Base-by-base conservation (phyloP, 2,888 invertebrate genomes). In the Cheilosia variabilis region DNA sequence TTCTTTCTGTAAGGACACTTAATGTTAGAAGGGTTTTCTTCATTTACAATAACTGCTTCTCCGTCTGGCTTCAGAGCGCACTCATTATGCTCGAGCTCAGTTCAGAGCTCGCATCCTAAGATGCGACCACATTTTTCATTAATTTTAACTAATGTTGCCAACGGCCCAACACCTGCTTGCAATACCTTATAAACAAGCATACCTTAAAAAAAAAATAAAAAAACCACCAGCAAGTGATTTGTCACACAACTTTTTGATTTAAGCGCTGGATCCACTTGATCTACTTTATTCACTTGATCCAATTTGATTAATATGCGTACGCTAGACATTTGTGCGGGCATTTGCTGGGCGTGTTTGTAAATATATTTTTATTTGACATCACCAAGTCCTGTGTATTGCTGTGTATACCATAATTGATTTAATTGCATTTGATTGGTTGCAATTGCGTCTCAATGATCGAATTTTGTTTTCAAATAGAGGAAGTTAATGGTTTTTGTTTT, bases 351-450 rank as follows among this genome's bases (percentile, higher is more conserved):
- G 37, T 52, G 15, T 37, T 37, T 37, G 4, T 34, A n/a, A n/a
- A n/a, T n/a, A 10, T 34, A 17, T 31, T 19, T 5, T 17, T 52
- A 5, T 37, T 37, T 37, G 50, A 19, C 22, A n/a, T n/a, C 34
- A 34, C 13, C 22, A 19, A 50, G 9, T 5, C 4, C 27, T 24
- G 17, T 43, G n/a, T 4, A 17, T 53, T 19, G 9, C 34, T 65
- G 57, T 43, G 65, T 66, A 52, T 37, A 52, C 22, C 41, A 72
- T 77, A 77, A 82, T 82, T 82, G 77, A 68, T 57, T 84, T 52
- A 84, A 84, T 84, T 79, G 79, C 9, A 45, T 60, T 79, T 79
- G 69, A 79, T 84, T 84, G 58, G 73, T 43, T 52, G 78, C 63
- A 68, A 83, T 83, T 78, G 66, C 55, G 50, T 58, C 47, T 63